Conservation (phyloP, 2,113 vertebrate species). For the Crotalus viridis region DNA sequence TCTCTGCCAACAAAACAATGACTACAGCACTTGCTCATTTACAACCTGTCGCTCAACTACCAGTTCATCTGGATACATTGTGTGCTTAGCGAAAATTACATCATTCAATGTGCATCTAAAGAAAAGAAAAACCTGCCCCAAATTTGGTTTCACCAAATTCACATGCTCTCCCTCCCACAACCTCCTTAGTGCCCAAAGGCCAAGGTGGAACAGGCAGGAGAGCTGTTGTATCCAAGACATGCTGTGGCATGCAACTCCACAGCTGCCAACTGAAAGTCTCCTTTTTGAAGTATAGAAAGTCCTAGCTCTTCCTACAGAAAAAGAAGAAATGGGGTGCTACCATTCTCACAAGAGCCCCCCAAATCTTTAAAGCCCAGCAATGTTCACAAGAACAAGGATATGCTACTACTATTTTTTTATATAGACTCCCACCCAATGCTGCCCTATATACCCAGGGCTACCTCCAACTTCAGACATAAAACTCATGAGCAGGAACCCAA, state of each 20-base stretch:
- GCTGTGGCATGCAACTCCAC: background rate
- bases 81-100: background rate
- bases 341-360: background rate
- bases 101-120: background rate
- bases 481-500: background rate
- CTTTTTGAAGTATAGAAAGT: background rate
- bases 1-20: background rate
- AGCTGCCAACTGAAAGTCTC: constrained; percentile 14
- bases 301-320: background rate
- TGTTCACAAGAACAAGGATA: background rate
- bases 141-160: background rate
- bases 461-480: background rate
- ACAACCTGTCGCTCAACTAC: background rate
- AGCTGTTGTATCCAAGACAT: background rate
- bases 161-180: background rate
- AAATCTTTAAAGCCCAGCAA: background rate
- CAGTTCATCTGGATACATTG: background rate
- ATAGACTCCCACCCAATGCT: background rate
- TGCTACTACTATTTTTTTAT: background rate
- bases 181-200: background rate
- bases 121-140: background rate
- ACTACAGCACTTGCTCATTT: too few species aligned
- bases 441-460: background rate
- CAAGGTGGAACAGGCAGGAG: background rate
- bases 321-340: too few species aligned